Evolutionary conservation across 2,888 invertebrate species (phyloP).

Genomic region (Bimastos eiseni): DNA sequence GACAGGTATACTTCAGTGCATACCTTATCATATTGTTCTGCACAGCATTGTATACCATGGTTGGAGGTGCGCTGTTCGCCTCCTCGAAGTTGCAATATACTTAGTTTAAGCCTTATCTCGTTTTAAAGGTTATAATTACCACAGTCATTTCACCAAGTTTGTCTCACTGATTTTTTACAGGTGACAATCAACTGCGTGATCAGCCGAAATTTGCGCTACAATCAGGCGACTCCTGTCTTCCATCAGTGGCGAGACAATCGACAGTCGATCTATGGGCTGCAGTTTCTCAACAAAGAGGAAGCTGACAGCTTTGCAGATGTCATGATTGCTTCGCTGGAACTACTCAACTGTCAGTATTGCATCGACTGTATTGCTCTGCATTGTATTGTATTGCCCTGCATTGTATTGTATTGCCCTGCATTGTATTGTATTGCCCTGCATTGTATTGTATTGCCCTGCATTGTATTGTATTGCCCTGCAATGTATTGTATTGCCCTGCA

Average conservation of each 20-base stretch:
- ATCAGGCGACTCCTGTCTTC: constrained; percentile 27
- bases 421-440: not conserved
- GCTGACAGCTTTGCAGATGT: constrained; percentile 26
- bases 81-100: too few relatives aligned
- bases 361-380: not conserved
- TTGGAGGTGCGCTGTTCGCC: too few relatives aligned
- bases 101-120: not conserved
- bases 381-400: not conserved
- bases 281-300: constrained; percentile 21
- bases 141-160: not conserved
- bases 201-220: constrained; percentile 23
- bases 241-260: constrained; percentile 30
- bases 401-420: not conserved
- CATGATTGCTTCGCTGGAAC: constrained; percentile 19
- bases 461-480: not conserved
- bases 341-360: not conserved
- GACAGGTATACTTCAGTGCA: not conserved
- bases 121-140: not conserved
- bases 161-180: not conserved
- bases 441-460: not conserved
- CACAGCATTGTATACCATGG: too few relatives aligned
- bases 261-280: constrained; percentile 23
- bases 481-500: not conserved
- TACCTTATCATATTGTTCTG: too few relatives aligned
- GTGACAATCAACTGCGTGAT: constrained; percentile 32